Percentiles rank a stretch among this genome's conserved stretches.
phyloP scores from a whole-genome alignment of 2,113 vertebrate species.

The Dermatemys mawii region DNA sequence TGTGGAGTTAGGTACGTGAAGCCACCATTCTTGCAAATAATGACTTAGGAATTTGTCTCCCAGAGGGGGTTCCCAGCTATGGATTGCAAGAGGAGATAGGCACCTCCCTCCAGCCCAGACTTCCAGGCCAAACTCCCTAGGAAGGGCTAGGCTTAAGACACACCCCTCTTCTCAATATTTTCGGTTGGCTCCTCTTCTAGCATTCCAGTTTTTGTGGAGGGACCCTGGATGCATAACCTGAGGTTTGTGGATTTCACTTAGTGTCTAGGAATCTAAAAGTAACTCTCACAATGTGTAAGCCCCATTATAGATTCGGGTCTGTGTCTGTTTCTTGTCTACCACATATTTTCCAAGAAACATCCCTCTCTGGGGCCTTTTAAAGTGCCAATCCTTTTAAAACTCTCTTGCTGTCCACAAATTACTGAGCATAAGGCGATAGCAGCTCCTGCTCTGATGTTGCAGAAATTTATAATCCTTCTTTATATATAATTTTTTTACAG shows the following conservation, averaged over 20 bases:
- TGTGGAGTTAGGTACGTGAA: neutral
- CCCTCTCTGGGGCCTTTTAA: neutral
- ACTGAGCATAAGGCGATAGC: neutral
- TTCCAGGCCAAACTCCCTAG: neutral
- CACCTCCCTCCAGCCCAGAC: neutral
- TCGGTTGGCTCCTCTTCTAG: neutral
- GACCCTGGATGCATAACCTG: neutral
- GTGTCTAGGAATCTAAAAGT: neutral
- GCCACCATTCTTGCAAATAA: neutral
- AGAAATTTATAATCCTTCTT: neutral
- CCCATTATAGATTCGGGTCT: neutral
- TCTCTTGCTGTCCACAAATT: neutral
- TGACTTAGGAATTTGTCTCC: neutral
- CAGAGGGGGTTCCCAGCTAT: neutral
- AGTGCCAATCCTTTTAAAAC: neutral
- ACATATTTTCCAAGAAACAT: neutral
- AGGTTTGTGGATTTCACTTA: neutral
- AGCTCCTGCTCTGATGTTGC: neutral
- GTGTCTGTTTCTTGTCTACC: neutral
- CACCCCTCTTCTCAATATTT: neutral
- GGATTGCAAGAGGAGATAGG: neutral
- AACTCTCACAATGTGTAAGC: neutral
- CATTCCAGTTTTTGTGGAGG: neutral
- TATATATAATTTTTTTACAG: constrained; percentile 2
- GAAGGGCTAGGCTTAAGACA: neutral